These are phyloP conservation scores for Odontesthes bonariensis DNA, from an alignment of 2,113 vertebrate species.

Conservation along the genomic window DNA sequence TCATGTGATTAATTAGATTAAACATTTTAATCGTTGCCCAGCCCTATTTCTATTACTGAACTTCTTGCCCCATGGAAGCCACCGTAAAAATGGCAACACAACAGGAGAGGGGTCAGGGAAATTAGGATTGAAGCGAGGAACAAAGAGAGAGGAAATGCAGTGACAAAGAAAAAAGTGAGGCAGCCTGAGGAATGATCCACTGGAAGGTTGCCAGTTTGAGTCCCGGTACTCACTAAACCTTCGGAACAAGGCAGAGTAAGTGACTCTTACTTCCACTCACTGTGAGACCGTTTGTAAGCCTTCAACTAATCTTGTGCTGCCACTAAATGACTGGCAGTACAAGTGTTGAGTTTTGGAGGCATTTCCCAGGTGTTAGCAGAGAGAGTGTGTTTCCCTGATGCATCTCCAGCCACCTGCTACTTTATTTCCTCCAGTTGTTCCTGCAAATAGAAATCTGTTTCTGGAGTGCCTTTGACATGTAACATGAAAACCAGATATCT, in stretches of 20 bases:
- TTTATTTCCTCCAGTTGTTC: conserved; percentile 54
- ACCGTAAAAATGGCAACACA: not conserved
- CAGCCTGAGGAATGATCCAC: conserved; percentile 24
- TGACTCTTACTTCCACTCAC: conserved; percentile 31
- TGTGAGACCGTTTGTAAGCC: conserved; percentile 42
- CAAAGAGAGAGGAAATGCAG: conserved; percentile 8
- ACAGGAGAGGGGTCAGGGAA: conserved; percentile 6
- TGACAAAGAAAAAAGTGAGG: conserved; percentile 16
- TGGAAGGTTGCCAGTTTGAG: conserved; percentile 52
- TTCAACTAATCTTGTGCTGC: conserved; percentile 44
- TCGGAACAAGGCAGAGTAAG: conserved; percentile 5
- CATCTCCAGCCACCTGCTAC: conserved; percentile 50
- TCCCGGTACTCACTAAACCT: conserved; percentile 36
- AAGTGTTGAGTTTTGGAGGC: conserved; percentile 34
- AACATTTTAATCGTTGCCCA: no score
- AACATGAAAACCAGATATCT: conserved; percentile 8
- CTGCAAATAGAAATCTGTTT: conserved; percentile 55
- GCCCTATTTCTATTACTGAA: no score
- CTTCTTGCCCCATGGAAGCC: conserved; percentile 8
- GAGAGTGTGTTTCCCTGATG: conserved; percentile 19
- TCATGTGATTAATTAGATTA: no score
- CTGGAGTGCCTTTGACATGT: conserved; percentile 29
- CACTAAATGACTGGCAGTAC: conserved; percentile 56
- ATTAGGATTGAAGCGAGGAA: conserved; percentile 5
- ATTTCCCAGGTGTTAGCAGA: conserved; percentile 50